Conservation (phyloP, 1,140 invertebrate species). For the Drosophila ironensis region DNA sequence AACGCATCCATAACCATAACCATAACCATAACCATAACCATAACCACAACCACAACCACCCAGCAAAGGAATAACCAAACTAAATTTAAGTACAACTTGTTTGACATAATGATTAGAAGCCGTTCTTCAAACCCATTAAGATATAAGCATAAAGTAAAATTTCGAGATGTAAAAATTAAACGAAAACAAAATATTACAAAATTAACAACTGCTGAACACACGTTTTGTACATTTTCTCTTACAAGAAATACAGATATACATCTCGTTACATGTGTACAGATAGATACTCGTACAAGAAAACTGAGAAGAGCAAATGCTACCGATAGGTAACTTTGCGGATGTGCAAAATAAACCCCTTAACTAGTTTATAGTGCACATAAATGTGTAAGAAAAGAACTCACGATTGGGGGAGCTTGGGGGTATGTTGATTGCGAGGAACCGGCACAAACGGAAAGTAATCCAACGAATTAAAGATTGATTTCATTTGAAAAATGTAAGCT, state of each 20-base stretch:
- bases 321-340: background rate
- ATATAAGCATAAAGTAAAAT: conserved; percentile 61
- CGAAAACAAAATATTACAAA: background rate
- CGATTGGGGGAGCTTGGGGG: background rate
- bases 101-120: conserved; percentile 10
- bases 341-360: conserved; percentile 29
- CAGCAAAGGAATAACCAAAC: background rate
- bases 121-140: conserved; percentile 8
- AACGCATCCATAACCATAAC: background rate
- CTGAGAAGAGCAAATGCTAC: background rate
- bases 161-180: conserved; percentile 55
- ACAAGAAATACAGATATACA: background rate
- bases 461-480: background rate
- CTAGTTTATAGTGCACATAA: conserved; percentile 15
- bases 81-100: conserved; percentile 27
- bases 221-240: background rate
- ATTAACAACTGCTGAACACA: background rate
- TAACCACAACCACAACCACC: no score
- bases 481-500: background rate
- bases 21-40: no score
- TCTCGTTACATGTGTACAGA: conserved; percentile 20
- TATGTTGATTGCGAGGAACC: background rate
- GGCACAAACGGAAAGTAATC: background rate
- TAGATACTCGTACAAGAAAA: conserved; percentile 4
- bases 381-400: no score